Conservation (phyloP, 2,888 invertebrate species). For the Thereva nobilitata region DNA sequence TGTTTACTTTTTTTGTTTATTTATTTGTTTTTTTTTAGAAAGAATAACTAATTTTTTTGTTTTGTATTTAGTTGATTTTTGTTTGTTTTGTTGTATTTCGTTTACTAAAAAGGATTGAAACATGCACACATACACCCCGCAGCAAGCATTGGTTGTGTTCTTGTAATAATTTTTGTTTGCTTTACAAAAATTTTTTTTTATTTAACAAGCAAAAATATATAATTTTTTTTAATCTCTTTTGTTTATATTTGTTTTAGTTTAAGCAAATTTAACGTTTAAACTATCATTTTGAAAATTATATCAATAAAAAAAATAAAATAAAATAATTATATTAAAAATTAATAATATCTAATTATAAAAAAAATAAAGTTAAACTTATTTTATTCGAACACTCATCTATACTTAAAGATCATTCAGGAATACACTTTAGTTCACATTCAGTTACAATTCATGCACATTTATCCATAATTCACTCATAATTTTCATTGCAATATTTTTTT, state of each 20-base stretch:
- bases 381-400: not conserved
- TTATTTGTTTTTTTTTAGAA: no score
- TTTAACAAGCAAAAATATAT: conserved; percentile 13
- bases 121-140: no score
- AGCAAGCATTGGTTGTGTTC: not conserved
- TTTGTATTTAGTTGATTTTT: no score
- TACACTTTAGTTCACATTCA: not conserved
- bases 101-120: no score
- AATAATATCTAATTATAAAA: no score
- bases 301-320: no score
- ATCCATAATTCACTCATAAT: conserved; percentile 1
- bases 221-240: not conserved
- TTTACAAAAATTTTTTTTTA: conserved; percentile 3
- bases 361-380: conserved; percentile 20
- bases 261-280: conserved; percentile 18
- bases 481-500: not conserved
- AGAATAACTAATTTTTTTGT: no score
- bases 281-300: conserved; percentile 14
- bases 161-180: not conserved
- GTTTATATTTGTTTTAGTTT: no score
- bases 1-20: no score
- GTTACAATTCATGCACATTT: conserved; percentile 20
- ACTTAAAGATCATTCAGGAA: no score
- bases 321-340: no score
- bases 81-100: no score